Conservation (phyloP, 2,797 vertebrate genomes). For the Tragelaphus eurycerus region DNA sequence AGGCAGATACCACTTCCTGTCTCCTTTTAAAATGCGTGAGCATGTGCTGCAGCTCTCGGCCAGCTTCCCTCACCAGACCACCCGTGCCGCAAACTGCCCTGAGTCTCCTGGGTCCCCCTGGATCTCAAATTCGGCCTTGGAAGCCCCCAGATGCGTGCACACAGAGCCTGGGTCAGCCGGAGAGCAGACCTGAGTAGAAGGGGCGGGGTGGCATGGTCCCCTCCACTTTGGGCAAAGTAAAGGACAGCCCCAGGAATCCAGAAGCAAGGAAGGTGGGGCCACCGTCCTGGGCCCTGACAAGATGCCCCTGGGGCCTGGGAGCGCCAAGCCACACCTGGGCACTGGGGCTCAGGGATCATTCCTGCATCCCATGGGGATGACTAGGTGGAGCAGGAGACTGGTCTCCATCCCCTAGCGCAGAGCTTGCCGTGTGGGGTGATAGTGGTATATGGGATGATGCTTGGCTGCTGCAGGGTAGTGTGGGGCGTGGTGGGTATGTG, state of each 20-base stretch:
- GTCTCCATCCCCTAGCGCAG: fast-evolving
- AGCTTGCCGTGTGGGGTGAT: fast-evolving
- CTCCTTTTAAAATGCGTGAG: not conserved
- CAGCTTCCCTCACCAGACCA: not conserved
- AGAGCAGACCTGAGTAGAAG: not conserved
- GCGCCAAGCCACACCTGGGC: not conserved
- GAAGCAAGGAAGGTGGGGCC: not conserved
- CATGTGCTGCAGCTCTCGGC: not conserved
- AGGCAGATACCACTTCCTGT: not conserved
- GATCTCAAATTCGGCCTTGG: not conserved
- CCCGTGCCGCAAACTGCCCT: fast-evolving
- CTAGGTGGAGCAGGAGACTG: not conserved
- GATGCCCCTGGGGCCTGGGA: not conserved
- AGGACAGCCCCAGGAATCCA: not conserved
- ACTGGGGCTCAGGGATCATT: not conserved
- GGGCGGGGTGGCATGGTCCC: fast-evolving
- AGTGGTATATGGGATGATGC: fast-evolving
- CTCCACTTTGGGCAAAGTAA: not conserved
- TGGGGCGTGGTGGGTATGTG: fast-evolving
- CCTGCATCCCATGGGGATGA: not conserved
- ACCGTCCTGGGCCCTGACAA: not conserved
- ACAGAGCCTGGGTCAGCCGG: too few species aligned
- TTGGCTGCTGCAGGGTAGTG: too few species aligned
- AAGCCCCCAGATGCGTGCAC: not conserved
- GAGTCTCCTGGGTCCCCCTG: not conserved